Percentiles rank a stretch among this genome's conserved stretches.
Conservation (phyloP, 2,113 vertebrate species). For the Ellobius talpinus region DNA sequence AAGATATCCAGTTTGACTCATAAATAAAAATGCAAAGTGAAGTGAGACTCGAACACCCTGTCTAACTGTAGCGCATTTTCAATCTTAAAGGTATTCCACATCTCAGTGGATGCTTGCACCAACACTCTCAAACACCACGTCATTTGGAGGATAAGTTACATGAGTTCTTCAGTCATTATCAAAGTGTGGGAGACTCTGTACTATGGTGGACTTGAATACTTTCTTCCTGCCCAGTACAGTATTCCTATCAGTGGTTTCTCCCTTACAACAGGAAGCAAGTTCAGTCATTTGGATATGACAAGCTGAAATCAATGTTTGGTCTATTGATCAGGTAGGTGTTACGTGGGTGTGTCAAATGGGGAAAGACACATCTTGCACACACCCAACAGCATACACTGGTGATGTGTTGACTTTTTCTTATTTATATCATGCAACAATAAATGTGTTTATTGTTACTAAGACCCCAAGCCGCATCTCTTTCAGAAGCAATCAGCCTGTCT, state of each 20-base stretch:
- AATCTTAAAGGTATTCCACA: neutral
- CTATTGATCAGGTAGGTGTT: neutral
- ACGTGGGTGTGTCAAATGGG: fast-evolving
- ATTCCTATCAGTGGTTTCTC: neutral
- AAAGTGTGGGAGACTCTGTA: neutral
- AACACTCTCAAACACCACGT: neutral
- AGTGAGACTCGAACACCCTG: neutral
- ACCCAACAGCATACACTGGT: fast-evolving
- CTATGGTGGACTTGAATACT: neutral
- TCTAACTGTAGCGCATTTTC: neutral
- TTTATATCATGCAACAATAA: neutral
- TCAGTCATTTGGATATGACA: neutral
- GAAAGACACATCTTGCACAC: fast-evolving
- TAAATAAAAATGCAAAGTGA: neutral
- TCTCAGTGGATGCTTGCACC: neutral
- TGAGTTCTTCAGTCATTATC: neutral
- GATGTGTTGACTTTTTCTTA: neutral
- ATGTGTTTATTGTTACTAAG: neutral
- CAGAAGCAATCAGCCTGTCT: neutral
- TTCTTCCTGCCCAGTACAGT: neutral
- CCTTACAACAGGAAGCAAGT: neutral
- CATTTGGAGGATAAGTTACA: neutral
- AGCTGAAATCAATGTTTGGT: neutral
- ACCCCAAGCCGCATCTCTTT: neutral
- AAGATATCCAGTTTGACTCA: neutral